Evolutionary conservation across 2,113 vertebrate genomes (phyloP).

Genomic region (Mobula birostris): DNA sequence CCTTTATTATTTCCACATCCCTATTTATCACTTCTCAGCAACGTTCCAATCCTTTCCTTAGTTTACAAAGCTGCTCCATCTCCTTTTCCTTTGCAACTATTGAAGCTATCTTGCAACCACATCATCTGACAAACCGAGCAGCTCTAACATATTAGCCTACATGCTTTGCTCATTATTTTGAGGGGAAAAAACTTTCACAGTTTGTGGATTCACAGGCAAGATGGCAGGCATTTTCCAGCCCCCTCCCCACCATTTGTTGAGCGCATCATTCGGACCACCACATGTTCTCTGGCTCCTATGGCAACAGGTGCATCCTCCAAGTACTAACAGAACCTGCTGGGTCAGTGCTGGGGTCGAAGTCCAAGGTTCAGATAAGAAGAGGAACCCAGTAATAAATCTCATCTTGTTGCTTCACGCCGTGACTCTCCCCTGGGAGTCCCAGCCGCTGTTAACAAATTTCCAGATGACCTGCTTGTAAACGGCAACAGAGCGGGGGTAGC

Average conservation of each 20-base stretch:
- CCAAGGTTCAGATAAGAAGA: constrained; percentile 7
- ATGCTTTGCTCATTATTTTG: background rate
- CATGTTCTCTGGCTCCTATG: background rate
- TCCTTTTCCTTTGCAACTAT: no score
- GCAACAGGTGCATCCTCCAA: background rate
- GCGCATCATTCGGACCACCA: background rate
- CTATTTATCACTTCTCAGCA: no score
- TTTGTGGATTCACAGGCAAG: background rate
- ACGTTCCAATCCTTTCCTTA: no score
- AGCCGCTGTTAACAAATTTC: constrained; percentile 2
- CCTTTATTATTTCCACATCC: no score
- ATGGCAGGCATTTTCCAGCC: no score
- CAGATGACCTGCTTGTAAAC: background rate
- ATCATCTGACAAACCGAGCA: no score
- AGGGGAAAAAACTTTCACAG: background rate
- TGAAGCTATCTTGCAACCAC: no score
- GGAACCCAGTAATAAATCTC: background rate
- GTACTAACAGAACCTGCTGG: background rate
- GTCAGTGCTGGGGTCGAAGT: background rate
- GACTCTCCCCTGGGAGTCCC: background rate
- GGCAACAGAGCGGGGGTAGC: background rate
- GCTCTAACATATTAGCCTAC: background rate
- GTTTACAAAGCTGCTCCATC: no score
- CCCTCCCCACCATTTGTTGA: background rate
- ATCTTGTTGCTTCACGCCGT: background rate